Base-by-base conservation (phyloP, 2,113 vertebrate genomes). In the Zosterops pallidus region DNA sequence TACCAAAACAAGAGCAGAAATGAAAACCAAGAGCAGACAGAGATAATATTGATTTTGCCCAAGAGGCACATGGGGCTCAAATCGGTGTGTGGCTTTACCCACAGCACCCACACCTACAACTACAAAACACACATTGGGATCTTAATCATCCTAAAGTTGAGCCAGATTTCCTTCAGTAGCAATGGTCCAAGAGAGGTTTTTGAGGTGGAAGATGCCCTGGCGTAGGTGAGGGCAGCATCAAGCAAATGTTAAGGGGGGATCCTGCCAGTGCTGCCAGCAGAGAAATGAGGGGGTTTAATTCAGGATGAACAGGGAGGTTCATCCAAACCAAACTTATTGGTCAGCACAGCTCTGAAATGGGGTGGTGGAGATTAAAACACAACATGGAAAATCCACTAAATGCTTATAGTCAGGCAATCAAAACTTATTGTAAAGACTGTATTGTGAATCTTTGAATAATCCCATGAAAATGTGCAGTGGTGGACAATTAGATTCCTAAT, bases 21-120 rank as follows among this genome's bases (percentile, higher is more conserved):
- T 46, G n/a, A 91, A 85, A 92, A 52, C 47, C 72, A 63, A 14
- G 22, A 68, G 56, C 68, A 86, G 71, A 55, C 56, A 78, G 31
- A 82, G 57, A 9, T 41, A 71, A 44, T 93, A 89, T 74, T 86
- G 92, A 70, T 75, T 92, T 89, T 87, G 75, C 85, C 60, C 82
- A 62, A 42, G 83, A 91, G 63, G 63, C 16, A 39, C 17, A 9
- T 5, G 23, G 52, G 47, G 60, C 17, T 74, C 44, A 21, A 65
- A 86, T 20, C 68, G 37, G 46, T 8, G 24, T 19, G 22, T 25
- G 57, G 80, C 24, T 84, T 90, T 69, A 89, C 65, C 60, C 76
- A 23, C 28, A 19, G 50, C 10, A 68, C n/a, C 64, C 6, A 0
- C 59, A 77, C 50, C 76, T 86, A 55, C 41, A 77, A 14, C 52